These are phyloP conservation scores for Portunus trituberculatus DNA, from an alignment of 1,140 invertebrate species.

Conservation along the genomic window DNA sequence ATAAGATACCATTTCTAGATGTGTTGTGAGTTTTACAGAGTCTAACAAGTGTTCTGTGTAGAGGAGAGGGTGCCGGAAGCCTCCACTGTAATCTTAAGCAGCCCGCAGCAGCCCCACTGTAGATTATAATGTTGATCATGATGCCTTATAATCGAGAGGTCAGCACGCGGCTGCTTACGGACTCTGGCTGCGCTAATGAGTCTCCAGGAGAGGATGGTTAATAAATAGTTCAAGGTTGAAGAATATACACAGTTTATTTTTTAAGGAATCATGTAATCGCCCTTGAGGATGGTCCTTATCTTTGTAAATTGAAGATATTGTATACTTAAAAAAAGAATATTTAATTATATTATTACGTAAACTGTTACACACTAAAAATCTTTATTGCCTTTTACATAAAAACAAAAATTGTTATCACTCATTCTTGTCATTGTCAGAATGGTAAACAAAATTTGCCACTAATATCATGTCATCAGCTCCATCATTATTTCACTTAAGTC, in stretches of 20 bases:
- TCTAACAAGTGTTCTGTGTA: constrained; percentile 69
- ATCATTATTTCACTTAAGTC: constrained; percentile 69
- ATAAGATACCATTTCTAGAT: constrained; percentile 74
- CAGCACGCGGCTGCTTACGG: constrained; percentile 37
- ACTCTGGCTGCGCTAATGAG: constrained; percentile 54
- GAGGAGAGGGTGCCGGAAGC: constrained; percentile 55
- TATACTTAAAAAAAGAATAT: constrained; percentile 76
- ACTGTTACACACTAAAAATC: constrained; percentile 75
- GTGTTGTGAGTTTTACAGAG: constrained; percentile 75
- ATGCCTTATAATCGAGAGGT: constrained; percentile 69
- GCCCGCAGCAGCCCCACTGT: constrained; percentile 50
- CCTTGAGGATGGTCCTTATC: constrained; percentile 71
- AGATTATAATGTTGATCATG: constrained; percentile 62
- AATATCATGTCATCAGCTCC: constrained; percentile 73
- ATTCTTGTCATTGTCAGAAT: constrained; percentile 70
- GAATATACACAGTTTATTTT: constrained; percentile 75
- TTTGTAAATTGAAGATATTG: constrained; percentile 76
- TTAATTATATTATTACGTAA: constrained; percentile 73
- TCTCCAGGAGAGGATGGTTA: constrained; percentile 42
- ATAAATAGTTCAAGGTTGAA: constrained; percentile 72
- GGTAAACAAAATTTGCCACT: constrained; percentile 63
- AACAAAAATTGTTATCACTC: constrained; percentile 69
- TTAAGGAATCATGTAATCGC: constrained; percentile 70
- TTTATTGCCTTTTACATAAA: constrained; percentile 65
- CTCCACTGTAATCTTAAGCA: constrained; percentile 29